phyloP scores from a whole-genome alignment of 2,888 invertebrate species.

The Scrobipalpa costella region DNA sequence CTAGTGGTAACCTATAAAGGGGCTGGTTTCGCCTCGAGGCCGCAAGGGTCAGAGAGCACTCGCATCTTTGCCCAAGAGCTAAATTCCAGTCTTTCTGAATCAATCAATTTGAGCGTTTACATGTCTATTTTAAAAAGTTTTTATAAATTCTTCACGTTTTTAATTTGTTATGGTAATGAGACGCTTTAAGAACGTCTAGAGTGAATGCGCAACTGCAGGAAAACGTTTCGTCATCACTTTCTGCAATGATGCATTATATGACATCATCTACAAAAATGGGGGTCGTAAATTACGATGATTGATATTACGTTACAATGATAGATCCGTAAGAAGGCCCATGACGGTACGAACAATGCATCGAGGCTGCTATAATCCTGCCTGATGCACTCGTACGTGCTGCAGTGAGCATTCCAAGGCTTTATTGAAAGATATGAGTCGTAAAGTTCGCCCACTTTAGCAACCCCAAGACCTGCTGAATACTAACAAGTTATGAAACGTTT shows the following conservation, averaged over 20 bases:
- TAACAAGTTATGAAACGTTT: conserved; percentile 44
- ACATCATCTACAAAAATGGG: conserved; percentile 21
- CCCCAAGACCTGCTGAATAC: conserved; percentile 52
- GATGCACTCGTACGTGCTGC: conserved; percentile 6
- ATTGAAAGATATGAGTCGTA: conserved; percentile 44
- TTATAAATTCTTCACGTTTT: neutral
- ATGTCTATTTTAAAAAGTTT: neutral
- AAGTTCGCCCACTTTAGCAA: conserved; percentile 53
- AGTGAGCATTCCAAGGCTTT: conserved; percentile 13
- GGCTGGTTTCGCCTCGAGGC: conserved; percentile 25
- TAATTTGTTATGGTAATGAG: neutral
- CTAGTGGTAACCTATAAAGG: conserved; percentile 23
- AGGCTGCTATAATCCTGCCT: neutral
- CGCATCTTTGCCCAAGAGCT: conserved; percentile 15
- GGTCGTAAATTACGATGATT: conserved; percentile 37
- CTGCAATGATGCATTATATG: conserved; percentile 26
- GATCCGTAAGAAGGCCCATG: neutral
- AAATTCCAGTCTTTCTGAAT: conserved; percentile 21
- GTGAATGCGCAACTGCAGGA: neutral
- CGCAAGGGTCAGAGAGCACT: conserved; percentile 21
- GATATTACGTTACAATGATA: conserved; percentile 33
- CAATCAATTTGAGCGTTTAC: conserved; percentile 17
- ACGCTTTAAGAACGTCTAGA: neutral
- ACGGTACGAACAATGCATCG: neutral
- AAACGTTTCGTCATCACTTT: neutral